Conservation (phyloP, 1,140 invertebrate genomes). For the Lepidotrigona ventralis region DNA sequence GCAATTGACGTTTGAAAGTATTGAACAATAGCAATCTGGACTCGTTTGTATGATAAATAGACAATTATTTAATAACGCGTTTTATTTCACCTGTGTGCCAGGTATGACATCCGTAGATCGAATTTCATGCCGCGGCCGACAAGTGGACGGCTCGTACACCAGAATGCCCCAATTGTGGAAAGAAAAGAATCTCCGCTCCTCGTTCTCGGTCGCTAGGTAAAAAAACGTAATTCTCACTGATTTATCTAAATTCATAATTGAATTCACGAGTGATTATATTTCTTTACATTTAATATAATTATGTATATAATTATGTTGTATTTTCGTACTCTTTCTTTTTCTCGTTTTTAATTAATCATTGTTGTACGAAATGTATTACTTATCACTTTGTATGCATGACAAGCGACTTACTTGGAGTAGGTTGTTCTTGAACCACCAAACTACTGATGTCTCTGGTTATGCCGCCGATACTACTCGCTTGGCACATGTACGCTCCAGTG, state of each 20-base stretch:
- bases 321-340: too few species aligned
- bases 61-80: neutral
- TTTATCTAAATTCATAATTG: too few species aligned
- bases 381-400: neutral
- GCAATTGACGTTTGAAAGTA: neutral
- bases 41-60: neutral
- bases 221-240: constrained; percentile 13
- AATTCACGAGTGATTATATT: neutral
- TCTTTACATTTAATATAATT: constrained; percentile 13
- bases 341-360: neutral
- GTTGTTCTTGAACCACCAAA: constrained; percentile 86
- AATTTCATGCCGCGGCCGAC: constrained; percentile 87
- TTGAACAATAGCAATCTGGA: neutral
- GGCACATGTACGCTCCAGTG: constrained; percentile 90
- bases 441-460: constrained; percentile 86
- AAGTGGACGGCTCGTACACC: constrained; percentile 88
- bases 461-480: constrained; percentile 86
- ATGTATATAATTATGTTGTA: too few species aligned
- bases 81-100: constrained; percentile 83
- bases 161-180: constrained; percentile 90
- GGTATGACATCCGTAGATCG: constrained; percentile 88
- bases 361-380: neutral
- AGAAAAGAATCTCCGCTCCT: constrained; percentile 86
- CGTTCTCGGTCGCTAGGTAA: constrained; percentile 81
- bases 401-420: constrained; percentile 82